Base-by-base conservation (phyloP, 30 jellyfish, hydroid and myxozoan species). In the Morbakka virulenta region DNA sequence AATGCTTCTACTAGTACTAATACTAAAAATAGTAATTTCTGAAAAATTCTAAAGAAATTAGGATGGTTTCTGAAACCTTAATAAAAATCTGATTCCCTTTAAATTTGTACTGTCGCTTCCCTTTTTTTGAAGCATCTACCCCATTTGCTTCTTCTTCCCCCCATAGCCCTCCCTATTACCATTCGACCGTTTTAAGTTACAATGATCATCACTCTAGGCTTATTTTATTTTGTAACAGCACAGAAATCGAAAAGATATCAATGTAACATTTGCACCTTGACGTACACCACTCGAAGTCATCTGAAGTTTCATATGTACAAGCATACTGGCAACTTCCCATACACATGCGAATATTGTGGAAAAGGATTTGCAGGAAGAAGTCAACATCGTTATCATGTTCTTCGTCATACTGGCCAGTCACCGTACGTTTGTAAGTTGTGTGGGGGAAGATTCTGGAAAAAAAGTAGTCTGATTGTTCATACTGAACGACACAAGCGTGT, bases 341-440 rank as follows among this genome's bases (percentile, higher is more conserved):
- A 35, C 89, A 87, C 67, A 57, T 87, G 96, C 35, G 76, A 64
- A 69, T 87, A 28, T 61, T 87, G 96, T 48, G 87, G 93, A 13
- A 87, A 87, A 70, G 96, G 96, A 12, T 87, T 87, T 50, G 96
- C 96, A 22, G 96, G 96, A 14, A 69, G 80, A 17, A 87, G 96
- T 52, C 96, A 87, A 62, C 77, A 77, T 31, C 76, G 88, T 47
- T 87, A 87, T 67, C 96, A 87, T 52, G 89, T 20, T 41, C 52
- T 87, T 48, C 88, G 96, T 2, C 96, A 87, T 50, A 41, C 96
- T 29, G 96, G 96, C 61, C 83, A 84, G 32, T 84, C 89, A 20
- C 96, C 96, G 9, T 79, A 47, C 73, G 73, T 61, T 28, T 87
- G 96, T 50, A 68, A 87, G 52, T 87, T 69, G 0, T 87, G 96